These are phyloP conservation scores for Cydia fagiglandana DNA, from an alignment of 1,140 invertebrate genomes.

Conservation along the genomic window DNA sequence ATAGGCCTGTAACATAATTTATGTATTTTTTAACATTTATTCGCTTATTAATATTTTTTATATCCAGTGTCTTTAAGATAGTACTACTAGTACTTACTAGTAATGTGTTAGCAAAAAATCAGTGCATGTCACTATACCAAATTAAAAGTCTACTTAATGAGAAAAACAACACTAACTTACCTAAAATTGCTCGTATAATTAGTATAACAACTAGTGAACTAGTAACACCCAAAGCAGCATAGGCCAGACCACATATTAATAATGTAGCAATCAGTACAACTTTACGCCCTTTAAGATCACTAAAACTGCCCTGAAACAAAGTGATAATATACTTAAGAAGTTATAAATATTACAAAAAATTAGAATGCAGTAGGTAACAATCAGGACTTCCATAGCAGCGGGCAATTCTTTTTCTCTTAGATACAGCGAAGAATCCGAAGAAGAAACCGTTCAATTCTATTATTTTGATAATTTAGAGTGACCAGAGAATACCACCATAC, in stretches of 20 bases:
- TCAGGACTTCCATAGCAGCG: no score
- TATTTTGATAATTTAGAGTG: no score
- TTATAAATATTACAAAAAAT: not conserved
- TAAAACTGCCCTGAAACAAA: constrained; percentile 80
- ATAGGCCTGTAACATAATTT: constrained; percentile 78
- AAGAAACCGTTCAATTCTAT: no score
- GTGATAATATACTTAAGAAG: not conserved
- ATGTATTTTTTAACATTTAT: no score
- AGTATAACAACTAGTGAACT: constrained; percentile 75
- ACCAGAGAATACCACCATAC: no score
- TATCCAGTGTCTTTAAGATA: no score
- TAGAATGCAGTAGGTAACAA: not conserved
- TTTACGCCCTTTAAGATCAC: constrained; percentile 81
- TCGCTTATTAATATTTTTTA: no score
- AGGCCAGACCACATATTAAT: constrained; percentile 74
- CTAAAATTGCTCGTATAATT: constrained; percentile 61
- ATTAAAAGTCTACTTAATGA: not conserved
- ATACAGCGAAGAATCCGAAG: no score
- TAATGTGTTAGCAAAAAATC: no score
- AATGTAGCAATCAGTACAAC: constrained; percentile 75
- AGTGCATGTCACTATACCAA: not conserved
- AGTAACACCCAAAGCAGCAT: constrained; percentile 75
- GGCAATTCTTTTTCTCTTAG: no score
- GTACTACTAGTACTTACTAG: no score
- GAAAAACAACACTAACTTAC: constrained; percentile 43